phyloP scores from a whole-genome alignment of 2,888 invertebrate species.

The Oeneis ivallda region DNA sequence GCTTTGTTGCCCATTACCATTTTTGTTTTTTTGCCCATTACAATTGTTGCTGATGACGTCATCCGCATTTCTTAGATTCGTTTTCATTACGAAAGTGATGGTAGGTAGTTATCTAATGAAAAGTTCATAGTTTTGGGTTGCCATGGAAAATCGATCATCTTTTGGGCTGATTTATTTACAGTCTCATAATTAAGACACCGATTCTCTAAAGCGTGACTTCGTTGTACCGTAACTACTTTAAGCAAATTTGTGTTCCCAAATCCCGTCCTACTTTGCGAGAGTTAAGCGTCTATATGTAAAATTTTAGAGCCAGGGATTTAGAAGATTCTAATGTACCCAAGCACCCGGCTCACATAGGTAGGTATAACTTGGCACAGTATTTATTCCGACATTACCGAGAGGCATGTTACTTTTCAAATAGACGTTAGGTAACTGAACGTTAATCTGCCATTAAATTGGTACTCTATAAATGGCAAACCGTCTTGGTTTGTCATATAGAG shows the following conservation, averaged over 20 bases:
- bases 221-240: constrained; percentile 12
- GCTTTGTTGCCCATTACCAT: too few relatives aligned
- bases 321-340: constrained; percentile 16
- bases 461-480: too few relatives aligned
- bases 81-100: not conserved
- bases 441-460: too few relatives aligned
- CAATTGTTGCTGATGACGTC: not conserved
- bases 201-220: not conserved
- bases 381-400: constrained; percentile 1
- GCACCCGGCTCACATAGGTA: constrained; percentile 4
- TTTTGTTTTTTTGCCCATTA: too few relatives aligned
- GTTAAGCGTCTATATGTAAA: constrained; percentile 23
- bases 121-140: too few relatives aligned
- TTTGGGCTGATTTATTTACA: not conserved
- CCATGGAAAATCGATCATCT: too few relatives aligned
- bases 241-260: constrained; percentile 23
- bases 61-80: not conserved
- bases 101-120: too few relatives aligned
- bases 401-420: not conserved
- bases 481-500: too few relatives aligned
- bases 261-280: constrained; percentile 16
- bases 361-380: constrained; percentile 1
- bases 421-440: not conserved
- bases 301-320: constrained; percentile 21
- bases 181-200: not conserved